Evolutionary conservation across 2,888 invertebrate species (phyloP), one percentile per base, ranked within the genome.

Genomic region (Conus canariensis): DNA sequence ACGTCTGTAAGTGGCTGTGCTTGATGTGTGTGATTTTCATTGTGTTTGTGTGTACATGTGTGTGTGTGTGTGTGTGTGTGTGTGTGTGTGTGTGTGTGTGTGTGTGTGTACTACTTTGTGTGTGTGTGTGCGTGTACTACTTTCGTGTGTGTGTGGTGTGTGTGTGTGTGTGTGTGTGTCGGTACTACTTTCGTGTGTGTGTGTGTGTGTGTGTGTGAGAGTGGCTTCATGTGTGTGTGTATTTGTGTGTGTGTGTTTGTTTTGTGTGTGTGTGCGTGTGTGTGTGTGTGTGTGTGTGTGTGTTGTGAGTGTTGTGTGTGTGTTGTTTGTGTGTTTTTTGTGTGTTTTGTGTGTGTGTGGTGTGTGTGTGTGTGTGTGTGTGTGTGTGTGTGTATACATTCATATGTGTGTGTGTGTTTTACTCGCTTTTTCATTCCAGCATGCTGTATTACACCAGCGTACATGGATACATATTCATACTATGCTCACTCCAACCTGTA

Each of bases 1-100:
- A 94, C 94, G 56, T 91, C 93, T n/a, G 94, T 93, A 90, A 16
- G 77, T 77, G 70, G 22, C 70, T 30, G 30, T 30, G 30, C 30
- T 70, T 2, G 10, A 16, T 64, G 74, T 25, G 74, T n/a, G 74
- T n/a, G 30, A 74, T 74, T 7, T n/a, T 74, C n/a, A 64, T 30
- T 30, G 30, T 30, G 30, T 30, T 30, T 7, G 74, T 74, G 74
- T 74, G 74, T n/a, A n/a, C 30, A 8, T 30, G 77, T 77, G 77
- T 30, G 77, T 92, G 91, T 88, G 45, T 85, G 85, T 25, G 58
- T 85, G 85, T 25, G 22, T 87, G 45, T 45, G 22, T 86, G 19
- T 45, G n/a, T 70, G 58, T 19, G 58, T 70, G 74, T 77, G 74
- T 89, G 82, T 59, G 59, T 85, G 77, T 59, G 58, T 89, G 77